Evolutionary conservation across 1,140 invertebrate species (phyloP).

Genomic region (Drosophila saltans): DNA sequence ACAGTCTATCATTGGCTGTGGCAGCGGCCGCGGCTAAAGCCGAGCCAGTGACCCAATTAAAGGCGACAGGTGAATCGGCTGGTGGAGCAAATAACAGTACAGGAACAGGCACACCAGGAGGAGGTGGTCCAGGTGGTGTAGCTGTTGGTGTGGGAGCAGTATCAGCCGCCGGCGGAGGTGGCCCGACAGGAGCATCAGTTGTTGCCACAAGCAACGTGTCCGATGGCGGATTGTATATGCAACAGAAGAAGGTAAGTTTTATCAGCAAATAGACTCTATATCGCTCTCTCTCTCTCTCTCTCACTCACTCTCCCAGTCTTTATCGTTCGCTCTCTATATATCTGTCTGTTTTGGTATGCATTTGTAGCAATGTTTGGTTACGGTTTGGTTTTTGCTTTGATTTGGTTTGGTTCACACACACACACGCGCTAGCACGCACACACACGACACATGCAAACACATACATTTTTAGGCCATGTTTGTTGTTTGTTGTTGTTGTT

Average conservation of each 20-base stretch:
- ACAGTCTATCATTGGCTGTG: conserved; percentile 86
- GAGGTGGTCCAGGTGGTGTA: conserved; percentile 29
- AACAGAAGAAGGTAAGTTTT: conserved; percentile 81
- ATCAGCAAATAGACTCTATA: not conserved
- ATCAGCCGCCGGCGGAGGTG: conserved; percentile 27
- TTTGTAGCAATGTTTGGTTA: conserved; percentile 65
- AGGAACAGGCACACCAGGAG: conserved; percentile 32
- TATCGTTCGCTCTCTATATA: conserved; percentile 21
- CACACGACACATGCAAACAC: conserved; percentile 17
- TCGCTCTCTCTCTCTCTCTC: not conserved
- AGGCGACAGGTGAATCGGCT: conserved; percentile 75
- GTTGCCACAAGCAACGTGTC: conserved; percentile 84
- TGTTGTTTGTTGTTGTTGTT: conserved; percentile 61
- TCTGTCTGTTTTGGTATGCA: conserved; percentile 57
- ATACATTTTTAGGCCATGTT: conserved; percentile 30
- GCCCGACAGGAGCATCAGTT: conserved; percentile 54
- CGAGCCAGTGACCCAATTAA: conserved; percentile 85
- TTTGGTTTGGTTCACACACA: conserved; percentile 47
- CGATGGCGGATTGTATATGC: conserved; percentile 80
- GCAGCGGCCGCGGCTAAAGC: conserved; percentile 85
- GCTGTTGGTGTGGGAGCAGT: conserved; percentile 39
- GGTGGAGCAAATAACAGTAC: conserved; percentile 35
- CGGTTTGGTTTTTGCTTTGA: conserved; percentile 56
- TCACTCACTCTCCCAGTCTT: conserved; percentile 12
- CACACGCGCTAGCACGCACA: conserved; percentile 28